These are phyloP conservation scores for Microtus montanus DNA, from an alignment of 2,113 vertebrate genomes.

Conservation along the genomic window DNA sequence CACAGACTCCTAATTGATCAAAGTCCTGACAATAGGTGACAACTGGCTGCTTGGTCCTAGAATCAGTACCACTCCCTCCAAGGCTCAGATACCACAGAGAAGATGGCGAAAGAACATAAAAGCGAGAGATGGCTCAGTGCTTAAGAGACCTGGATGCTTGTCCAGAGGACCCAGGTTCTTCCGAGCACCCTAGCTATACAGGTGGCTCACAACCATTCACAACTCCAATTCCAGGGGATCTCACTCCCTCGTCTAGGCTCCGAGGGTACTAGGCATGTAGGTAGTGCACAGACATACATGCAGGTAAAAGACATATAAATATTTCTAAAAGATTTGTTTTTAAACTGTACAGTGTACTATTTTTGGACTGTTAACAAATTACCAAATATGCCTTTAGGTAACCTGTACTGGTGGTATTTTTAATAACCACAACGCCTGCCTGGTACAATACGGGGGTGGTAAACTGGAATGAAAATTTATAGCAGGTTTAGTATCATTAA, in stretches of 20 bases:
- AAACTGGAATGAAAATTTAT: conserved; percentile 89
- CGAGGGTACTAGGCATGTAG: background rate
- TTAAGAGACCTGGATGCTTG: background rate
- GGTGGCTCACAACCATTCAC: background rate
- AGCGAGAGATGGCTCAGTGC: background rate
- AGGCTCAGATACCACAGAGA: background rate
- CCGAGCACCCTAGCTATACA: background rate
- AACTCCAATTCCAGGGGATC: background rate
- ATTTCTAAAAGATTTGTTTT: background rate
- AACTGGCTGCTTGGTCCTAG: background rate
- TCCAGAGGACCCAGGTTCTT: background rate
- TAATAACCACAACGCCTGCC: conserved; percentile 91
- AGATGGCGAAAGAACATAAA: background rate
- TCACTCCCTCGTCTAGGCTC: background rate
- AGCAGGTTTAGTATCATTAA: conserved; percentile 83
- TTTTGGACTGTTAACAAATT: conserved; percentile 97
- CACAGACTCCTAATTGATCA: background rate
- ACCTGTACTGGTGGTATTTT: conserved; percentile 63
- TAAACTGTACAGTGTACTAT: conserved; percentile 23
- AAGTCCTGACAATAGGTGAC: background rate
- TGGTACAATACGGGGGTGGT: conserved; percentile 91
- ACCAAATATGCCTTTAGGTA: conserved; percentile 93
- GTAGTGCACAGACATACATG: background rate
- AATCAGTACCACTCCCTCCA: background rate
- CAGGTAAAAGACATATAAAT: background rate